Percentiles rank a stretch among this genome's conserved stretches.
phyloP scores from a whole-genome alignment of 2,797 vertebrate species.

The Anolis apletophallus region DNA sequence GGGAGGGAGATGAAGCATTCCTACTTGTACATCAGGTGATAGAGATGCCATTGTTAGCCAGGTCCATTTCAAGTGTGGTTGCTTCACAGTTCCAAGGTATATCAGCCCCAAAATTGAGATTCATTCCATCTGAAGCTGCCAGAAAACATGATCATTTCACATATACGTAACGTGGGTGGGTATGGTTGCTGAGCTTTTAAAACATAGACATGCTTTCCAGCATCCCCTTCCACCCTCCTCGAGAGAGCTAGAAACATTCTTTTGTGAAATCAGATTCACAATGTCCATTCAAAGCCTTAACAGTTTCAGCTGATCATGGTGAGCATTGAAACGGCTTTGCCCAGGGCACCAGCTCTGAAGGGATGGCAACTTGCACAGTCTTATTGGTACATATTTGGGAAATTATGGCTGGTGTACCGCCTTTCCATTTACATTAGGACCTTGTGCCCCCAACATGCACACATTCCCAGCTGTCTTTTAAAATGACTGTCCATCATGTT shows the following conservation, averaged over 20 bases:
- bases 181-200: not conserved
- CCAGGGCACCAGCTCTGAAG: not conserved
- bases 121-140: not conserved
- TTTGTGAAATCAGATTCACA: not conserved
- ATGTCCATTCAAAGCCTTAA: not conserved
- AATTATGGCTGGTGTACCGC: too few relatives aligned
- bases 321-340: not conserved
- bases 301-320: not conserved
- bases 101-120: not conserved
- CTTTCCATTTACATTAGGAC: too few relatives aligned
- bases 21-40: too few relatives aligned
- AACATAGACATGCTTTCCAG: too few relatives aligned
- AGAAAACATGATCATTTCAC: not conserved
- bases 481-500: not conserved
- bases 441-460: not conserved
- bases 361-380: too few relatives aligned
- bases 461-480: not conserved
- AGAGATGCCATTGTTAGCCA: not conserved
- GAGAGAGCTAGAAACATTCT: not conserved
- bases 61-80: not conserved
- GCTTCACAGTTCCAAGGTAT: too few relatives aligned
- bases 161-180: not conserved
- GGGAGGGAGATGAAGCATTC: not conserved
- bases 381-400: not conserved
- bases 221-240: not conserved